Conservation (phyloP, 2,888 invertebrate genomes). For the Sepiola atlantica region DNA sequence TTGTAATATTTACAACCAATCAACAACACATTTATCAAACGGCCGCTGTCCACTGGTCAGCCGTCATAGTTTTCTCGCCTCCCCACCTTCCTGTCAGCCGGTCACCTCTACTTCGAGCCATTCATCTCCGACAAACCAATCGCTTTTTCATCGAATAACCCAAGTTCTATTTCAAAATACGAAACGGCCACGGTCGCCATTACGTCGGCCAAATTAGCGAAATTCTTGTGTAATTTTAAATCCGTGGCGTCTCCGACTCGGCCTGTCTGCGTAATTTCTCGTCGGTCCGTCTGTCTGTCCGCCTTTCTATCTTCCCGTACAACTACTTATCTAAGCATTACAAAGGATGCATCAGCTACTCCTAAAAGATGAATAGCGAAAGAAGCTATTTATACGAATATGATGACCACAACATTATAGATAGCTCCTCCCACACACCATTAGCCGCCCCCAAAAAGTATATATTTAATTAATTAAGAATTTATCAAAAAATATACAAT, state of each 20-base stretch:
- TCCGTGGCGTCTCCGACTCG: neutral
- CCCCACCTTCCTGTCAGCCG: neutral
- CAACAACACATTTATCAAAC: conserved; percentile 32
- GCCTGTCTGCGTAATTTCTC: neutral
- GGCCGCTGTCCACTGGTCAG: neutral
- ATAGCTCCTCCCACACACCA: too few species aligned
- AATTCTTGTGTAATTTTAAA: neutral
- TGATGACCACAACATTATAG: neutral
- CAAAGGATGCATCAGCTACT: neutral
- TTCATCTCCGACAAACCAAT: neutral
- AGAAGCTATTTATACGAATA: neutral
- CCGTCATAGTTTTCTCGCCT: neutral
- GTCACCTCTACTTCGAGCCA: neutral
- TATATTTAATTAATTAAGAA: too few species aligned
- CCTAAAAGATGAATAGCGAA: neutral
- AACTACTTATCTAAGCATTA: neutral
- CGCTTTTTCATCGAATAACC: neutral
- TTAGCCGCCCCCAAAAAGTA: too few species aligned
- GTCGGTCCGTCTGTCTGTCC: neutral
- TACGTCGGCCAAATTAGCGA: neutral
- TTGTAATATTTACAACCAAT: neutral
- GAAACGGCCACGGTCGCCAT: neutral
- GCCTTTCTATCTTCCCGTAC: neutral
- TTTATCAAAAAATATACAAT: too few species aligned
- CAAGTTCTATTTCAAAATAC: neutral